Evolutionary conservation across 2,888 invertebrate species (phyloP).

Genomic region (Dascillus cervinus): DNA sequence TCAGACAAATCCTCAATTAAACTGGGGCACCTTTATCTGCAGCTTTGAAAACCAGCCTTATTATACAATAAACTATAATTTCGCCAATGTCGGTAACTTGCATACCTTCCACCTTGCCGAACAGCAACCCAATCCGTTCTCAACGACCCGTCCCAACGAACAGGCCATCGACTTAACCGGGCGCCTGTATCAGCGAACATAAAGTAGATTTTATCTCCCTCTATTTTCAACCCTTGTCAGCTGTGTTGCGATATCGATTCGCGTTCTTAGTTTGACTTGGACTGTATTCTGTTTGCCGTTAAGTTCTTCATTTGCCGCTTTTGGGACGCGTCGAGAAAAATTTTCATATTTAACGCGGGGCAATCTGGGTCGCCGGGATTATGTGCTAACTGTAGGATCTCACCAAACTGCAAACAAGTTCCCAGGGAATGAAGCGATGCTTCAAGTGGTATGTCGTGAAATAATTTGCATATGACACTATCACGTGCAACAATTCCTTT

Average conservation of each 20-base stretch:
- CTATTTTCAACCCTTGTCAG: conserved; percentile 23
- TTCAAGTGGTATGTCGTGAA: no score
- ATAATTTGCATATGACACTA: no score
- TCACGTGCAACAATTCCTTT: no score
- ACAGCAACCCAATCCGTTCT: conserved; percentile 6
- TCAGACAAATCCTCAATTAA: conserved; percentile 7
- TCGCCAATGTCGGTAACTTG: conserved; percentile 12
- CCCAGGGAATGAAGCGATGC: no score
- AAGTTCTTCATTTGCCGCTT: no score
- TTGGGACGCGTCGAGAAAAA: no score
- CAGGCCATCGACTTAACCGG: conserved; percentile 11
- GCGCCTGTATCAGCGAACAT: conserved; percentile 20
- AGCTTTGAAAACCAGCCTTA: conserved; percentile 8
- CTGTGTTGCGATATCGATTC: conserved; percentile 21
- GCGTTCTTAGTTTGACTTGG: conserved; percentile 16
- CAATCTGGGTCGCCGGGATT: no score
- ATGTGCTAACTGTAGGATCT: no score
- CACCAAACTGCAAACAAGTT: no score
- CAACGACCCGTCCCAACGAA: neutral
- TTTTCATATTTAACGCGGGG: no score
- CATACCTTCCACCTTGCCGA: conserved; percentile 7
- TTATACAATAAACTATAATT: conserved; percentile 15
- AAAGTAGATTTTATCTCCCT: conserved; percentile 25
- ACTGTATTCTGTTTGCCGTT: conserved; percentile 10
- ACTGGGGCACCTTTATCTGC: conserved; percentile 7